These are phyloP conservation scores for Dendroctonus valens DNA, from an alignment of 1,140 invertebrate genomes.

Conservation along the genomic window DNA sequence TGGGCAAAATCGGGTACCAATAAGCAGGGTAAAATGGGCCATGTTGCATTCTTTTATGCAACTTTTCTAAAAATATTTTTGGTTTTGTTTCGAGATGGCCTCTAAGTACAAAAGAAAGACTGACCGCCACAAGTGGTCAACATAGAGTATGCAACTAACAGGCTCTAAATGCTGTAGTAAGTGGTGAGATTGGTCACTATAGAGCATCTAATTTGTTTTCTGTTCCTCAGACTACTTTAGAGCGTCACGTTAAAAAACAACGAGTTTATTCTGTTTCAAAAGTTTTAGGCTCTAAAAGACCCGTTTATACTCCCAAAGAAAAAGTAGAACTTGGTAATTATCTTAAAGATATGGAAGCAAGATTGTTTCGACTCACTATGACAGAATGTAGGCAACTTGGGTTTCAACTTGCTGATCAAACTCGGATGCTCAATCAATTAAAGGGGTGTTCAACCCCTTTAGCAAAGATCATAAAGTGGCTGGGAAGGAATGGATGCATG, in stretches of 20 bases:
- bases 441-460: too few relatives aligned
- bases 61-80: background rate
- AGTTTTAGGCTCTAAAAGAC: background rate
- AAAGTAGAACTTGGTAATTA: constrained; percentile 21
- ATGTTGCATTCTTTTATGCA: too few relatives aligned
- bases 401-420: constrained; percentile 25
- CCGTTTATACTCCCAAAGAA: constrained; percentile 13
- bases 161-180: background rate
- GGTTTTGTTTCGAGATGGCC: background rate
- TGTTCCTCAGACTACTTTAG: too few relatives aligned
- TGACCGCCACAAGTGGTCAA: background rate
- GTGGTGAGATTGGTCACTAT: background rate
- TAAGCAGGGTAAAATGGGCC: too few relatives aligned
- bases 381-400: constrained; percentile 19
- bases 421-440: too few relatives aligned
- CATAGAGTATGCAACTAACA: background rate
- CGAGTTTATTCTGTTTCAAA: background rate
- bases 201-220: too few relatives aligned
- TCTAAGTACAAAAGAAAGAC: background rate
- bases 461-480: background rate
- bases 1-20: too few relatives aligned
- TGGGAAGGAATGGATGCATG: background rate
- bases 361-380: constrained; percentile 30
- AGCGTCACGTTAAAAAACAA: background rate
- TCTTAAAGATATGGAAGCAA: constrained; percentile 21